Evolutionary conservation across 2,888 invertebrate species (phyloP).

Genomic region (Xanthorhoe spadicearia): DNA sequence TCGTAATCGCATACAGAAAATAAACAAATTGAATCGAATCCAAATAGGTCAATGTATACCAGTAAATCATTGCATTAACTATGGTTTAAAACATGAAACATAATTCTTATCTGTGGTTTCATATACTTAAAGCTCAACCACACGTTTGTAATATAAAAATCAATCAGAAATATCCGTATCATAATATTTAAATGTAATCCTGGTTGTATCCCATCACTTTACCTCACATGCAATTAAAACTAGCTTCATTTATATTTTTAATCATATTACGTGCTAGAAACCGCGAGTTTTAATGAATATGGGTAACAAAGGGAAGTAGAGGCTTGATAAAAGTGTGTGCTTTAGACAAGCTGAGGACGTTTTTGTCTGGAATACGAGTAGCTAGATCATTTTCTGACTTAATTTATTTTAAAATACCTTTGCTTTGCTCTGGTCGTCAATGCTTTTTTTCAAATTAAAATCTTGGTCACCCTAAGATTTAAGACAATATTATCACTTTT

Average conservation of each 20-base stretch:
- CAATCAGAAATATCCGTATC: slow-evolving; percentile 3
- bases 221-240: slow-evolving; percentile 43
- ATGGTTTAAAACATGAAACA: not conserved
- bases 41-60: no score
- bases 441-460: no score
- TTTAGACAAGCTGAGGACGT: not conserved
- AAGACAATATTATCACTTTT: no score
- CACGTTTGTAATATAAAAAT: not conserved
- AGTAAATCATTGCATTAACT: no score
- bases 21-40: no score
- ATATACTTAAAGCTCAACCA: not conserved
- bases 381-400: no score
- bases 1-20: no score
- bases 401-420: no score
- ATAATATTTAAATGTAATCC: not conserved
- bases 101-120: not conserved
- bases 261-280: slow-evolving; percentile 38
- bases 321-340: slow-evolving; percentile 15
- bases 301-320: slow-evolving; percentile 30
- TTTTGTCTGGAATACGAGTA: no score
- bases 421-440: no score
- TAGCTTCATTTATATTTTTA: slow-evolving; percentile 46
- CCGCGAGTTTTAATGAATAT: slow-evolving; percentile 37
- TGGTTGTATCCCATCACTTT: slow-evolving; percentile 18
- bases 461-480: no score